A percentile compares a stretch with the other conserved stretches of the same genome.
Conservation (phyloP, 1,140 invertebrate genomes). For the Neotoxoptera formosana region DNA sequence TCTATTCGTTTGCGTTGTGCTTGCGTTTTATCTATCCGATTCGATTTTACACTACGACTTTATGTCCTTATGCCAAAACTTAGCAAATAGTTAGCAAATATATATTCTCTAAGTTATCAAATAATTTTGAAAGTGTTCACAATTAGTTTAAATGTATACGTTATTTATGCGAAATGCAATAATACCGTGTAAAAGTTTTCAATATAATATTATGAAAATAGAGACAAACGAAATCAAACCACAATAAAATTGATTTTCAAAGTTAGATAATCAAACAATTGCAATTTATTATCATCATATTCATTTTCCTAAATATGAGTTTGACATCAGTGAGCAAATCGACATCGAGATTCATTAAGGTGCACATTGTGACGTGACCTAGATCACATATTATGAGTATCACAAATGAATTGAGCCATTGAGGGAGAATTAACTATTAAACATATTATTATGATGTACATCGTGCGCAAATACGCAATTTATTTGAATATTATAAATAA, state of each 20-base stretch:
- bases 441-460: neutral
- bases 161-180: neutral
- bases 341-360: neutral
- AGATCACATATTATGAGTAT: neutral
- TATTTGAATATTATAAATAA: neutral
- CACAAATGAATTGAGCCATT: no score
- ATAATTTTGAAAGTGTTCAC: constrained; percentile 2
- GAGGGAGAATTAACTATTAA: neutral
- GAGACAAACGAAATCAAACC: neutral
- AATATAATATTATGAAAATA: neutral
- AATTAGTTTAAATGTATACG: neutral
- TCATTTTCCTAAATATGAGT: neutral
- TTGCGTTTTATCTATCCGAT: neutral
- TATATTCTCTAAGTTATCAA: neutral
- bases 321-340: neutral
- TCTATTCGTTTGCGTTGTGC: neutral
- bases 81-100: neutral
- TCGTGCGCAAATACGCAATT: neutral
- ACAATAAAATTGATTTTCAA: neutral
- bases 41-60: neutral
- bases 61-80: neutral
- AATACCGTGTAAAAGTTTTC: neutral
- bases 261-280: neutral
- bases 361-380: no score
- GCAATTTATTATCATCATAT: neutral